Evolutionary conservation across 2,888 invertebrate species (phyloP).

Genomic region (Metopia argyrocephala): DNA sequence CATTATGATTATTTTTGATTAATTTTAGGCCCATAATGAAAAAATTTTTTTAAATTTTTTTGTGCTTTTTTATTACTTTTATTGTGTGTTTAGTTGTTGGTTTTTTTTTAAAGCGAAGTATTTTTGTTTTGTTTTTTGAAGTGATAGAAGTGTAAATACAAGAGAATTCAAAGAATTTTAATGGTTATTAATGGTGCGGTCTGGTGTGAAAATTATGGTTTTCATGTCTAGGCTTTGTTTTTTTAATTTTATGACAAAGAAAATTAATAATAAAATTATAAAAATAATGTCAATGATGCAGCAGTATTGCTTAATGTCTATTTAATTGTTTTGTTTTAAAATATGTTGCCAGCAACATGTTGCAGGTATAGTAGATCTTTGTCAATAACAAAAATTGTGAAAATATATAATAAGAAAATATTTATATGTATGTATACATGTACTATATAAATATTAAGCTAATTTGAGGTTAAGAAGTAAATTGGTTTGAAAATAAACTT

Average conservation of each 20-base stretch:
- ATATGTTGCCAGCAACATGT: neutral
- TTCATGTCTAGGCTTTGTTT: neutral
- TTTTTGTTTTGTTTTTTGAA: neutral
- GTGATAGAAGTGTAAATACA: conserved; percentile 7
- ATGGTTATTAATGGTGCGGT: conserved; percentile 29
- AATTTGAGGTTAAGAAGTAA: too few species aligned
- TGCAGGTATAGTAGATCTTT: neutral
- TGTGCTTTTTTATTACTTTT: neutral
- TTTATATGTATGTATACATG: too few species aligned
- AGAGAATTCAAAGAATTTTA: conserved; percentile 36
- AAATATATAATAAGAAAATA: too few species aligned
- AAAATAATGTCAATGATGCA: neutral
- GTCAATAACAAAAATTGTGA: neutral
- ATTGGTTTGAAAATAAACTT: too few species aligned
- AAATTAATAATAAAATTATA: neutral
- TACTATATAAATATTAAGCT: too few species aligned
- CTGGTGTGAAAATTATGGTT: neutral
- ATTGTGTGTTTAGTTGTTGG: too few species aligned
- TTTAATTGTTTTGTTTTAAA: neutral
- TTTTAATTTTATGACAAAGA: neutral
- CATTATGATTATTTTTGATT: conserved; percentile 15
- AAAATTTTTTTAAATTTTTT: conserved; percentile 11
- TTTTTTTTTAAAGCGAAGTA: neutral
- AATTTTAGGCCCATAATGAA: neutral
- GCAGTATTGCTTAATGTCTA: neutral